phyloP scores from a whole-genome alignment of 1,140 invertebrate species.

The Heterodera carotae region DNA sequence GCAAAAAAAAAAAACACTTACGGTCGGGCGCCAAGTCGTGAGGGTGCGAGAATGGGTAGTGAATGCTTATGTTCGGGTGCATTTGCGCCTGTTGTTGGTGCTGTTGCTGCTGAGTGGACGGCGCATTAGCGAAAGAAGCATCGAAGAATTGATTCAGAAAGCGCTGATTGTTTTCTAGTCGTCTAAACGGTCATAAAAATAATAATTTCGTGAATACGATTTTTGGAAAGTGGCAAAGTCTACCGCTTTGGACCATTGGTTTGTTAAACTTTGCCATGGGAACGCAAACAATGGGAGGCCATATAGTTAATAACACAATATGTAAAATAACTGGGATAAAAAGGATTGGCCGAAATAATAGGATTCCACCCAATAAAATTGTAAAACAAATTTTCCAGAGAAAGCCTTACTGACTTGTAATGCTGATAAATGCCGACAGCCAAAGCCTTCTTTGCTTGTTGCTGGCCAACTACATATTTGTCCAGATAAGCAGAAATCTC shows the following conservation, averaged over 20 bases:
- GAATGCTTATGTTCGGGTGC: not conserved
- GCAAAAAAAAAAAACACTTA: not conserved
- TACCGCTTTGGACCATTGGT: too few relatives aligned
- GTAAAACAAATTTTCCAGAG: not conserved
- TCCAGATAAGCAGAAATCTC: conserved; percentile 76
- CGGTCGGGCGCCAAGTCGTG: not conserved
- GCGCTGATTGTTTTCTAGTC: conserved; percentile 69
- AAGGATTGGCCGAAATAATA: too few relatives aligned
- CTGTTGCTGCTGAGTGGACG: not conserved
- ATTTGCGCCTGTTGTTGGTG: not conserved
- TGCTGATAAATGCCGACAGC: conserved; percentile 98
- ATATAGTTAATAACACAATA: too few relatives aligned
- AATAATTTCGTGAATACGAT: too few relatives aligned
- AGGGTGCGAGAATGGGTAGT: not conserved
- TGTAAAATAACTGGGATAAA: too few relatives aligned
- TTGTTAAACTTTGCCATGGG: too few relatives aligned
- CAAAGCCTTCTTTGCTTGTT: conserved; percentile 95
- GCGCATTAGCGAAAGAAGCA: not conserved
- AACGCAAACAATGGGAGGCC: too few relatives aligned
- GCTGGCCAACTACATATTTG: conserved; percentile 96
- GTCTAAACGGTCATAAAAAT: not conserved
- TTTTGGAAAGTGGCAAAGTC: too few relatives aligned
- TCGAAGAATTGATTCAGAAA: not conserved
- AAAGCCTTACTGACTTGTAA: conserved; percentile 70
- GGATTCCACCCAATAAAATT: too few relatives aligned